A percentile compares a stretch with the other conserved stretches of the same genome.
Evolutionary conservation across 2,113 vertebrate genomes (phyloP).

Genomic region (Daubentonia madagascariensis): DNA sequence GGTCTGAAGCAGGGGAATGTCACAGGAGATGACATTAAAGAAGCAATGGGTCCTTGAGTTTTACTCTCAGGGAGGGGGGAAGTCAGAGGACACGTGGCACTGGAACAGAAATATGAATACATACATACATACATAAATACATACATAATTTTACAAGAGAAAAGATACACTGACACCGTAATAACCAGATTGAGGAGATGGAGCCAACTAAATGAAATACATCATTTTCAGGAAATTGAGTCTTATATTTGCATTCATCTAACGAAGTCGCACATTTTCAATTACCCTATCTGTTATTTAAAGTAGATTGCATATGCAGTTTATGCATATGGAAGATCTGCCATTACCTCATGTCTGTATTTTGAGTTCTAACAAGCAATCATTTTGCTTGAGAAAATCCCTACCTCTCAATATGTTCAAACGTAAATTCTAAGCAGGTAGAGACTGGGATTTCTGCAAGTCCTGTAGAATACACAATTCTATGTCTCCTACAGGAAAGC

Average conservation of each 20-base stretch:
- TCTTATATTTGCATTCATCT: background rate
- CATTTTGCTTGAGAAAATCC: background rate
- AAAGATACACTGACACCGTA: background rate
- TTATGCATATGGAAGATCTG: background rate
- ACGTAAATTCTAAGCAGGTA: background rate
- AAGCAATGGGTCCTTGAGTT: background rate
- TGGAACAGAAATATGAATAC: background rate
- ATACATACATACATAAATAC: background rate
- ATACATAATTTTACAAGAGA: background rate
- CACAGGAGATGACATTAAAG: background rate
- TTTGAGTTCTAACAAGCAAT: conserved; percentile 37
- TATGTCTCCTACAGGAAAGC: background rate
- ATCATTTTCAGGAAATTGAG: background rate
- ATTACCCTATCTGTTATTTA: background rate
- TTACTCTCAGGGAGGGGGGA: background rate
- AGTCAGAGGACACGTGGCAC: background rate
- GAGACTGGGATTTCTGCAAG: background rate
- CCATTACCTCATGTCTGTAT: background rate
- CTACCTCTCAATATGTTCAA: background rate
- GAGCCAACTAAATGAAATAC: background rate
- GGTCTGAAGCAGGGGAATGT: background rate
- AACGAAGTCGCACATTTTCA: background rate
- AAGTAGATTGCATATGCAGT: background rate
- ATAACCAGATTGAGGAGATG: background rate
- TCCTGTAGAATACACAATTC: background rate